phyloP scores from a whole-genome alignment of 2,797 vertebrate species.

The Pangasius djambal region DNA sequence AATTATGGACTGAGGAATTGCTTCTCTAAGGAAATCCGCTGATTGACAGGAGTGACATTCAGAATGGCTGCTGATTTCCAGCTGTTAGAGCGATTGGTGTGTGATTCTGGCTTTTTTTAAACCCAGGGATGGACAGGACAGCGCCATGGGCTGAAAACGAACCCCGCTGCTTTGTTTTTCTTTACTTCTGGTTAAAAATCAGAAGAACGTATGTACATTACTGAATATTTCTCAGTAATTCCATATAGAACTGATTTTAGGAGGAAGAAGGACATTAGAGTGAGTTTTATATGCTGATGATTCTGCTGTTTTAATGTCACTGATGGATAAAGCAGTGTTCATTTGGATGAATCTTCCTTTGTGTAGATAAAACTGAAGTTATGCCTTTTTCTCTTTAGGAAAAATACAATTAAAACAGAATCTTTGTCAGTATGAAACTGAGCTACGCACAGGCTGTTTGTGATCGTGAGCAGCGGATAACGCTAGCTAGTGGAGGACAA shows the following conservation, averaged over 20 bases:
- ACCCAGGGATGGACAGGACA: neutral
- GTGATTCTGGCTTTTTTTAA: conserved; percentile 5
- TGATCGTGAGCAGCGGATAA: neutral
- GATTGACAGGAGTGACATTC: conserved; percentile 47
- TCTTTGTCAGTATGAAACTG: neutral
- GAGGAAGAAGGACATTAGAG: neutral
- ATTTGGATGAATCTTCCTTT: neutral
- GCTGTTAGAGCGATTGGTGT: conserved; percentile 24
- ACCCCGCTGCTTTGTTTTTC: neutral
- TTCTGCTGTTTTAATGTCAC: neutral
- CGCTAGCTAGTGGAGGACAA: neutral
- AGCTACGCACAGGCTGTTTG: neutral
- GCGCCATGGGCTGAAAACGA: neutral
- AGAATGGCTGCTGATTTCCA: conserved; percentile 31
- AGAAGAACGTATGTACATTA: neutral
- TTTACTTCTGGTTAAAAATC: neutral
- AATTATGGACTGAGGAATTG: conserved; percentile 35
- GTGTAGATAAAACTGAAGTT: neutral
- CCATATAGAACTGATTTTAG: neutral
- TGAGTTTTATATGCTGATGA: no score
- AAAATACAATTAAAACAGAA: neutral
- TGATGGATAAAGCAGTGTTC: neutral
- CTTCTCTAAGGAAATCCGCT: conserved; percentile 34
- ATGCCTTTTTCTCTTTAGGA: neutral
- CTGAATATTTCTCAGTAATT: neutral